Evolutionary conservation across 2,888 invertebrate species (phyloP), one percentile per base, ranked within the genome.

Genomic region (Sarcophaga variegata): DNA sequence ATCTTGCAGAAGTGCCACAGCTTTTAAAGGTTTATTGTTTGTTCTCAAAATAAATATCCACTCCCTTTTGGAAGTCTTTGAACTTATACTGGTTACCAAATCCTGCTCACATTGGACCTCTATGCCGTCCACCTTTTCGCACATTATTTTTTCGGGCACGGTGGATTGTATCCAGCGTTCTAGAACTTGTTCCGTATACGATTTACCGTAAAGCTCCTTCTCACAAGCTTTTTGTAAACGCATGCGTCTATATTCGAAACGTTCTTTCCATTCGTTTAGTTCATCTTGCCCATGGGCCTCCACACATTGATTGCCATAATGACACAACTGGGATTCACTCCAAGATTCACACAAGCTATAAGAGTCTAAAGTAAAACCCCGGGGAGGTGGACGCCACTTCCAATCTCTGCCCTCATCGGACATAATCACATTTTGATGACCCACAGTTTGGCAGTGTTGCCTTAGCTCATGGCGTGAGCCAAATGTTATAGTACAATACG

Each of bases 271-370:
- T 92, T 97, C 96, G 37, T 94, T 94, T 11, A 97, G 92, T 92
- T 97, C 97, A 71, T 95, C 96, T 27, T 94, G 92, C 2, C 96
- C 96, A 91, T 97, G 97, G 2, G 97, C 97, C 91, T 96, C 96
- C 12, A 96, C 95, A 92, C 97, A 97, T 90, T 96, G 96, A 71
- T 95, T 94, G 22, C 96, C 96, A 90, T 96, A 95, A 71, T 95
- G 94, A 91, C 97, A 97, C 64, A 94, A 93, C 67, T 94, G 95
- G 60, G 94, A 93, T 88, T 95, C 94, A 62, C 91, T 92, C 92
- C 94, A 96, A 90, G 94, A 94, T 89, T 95, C 95, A 92, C 96
- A 96, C 47, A 95, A 91, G 12, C 94, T 94, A 90, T 96, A 96
- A 8, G 95, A 95, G 88, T 96, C 96, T 27, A 95, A 94, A 10